Conservation (phyloP, 2,888 invertebrate species). For the Eugnorisma glareosa region DNA sequence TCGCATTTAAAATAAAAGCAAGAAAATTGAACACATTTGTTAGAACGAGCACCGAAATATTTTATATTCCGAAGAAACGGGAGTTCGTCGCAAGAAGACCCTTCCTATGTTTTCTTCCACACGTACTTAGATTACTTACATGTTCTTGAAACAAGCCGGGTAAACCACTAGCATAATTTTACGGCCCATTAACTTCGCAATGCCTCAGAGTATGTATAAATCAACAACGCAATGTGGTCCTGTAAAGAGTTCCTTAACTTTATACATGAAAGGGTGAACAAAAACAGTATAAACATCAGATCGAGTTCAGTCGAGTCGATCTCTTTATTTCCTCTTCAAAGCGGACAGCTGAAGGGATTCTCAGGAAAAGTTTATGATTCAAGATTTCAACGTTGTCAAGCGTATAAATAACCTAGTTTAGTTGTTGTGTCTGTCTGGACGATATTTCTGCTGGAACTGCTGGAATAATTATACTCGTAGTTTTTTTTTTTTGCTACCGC, state of each 20-base stretch:
- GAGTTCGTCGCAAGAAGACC: conserved; percentile 26
- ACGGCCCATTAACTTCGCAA: conserved; percentile 71
- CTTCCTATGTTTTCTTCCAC: conserved; percentile 41
- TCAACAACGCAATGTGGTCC: conserved; percentile 66
- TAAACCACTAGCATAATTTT: conserved; percentile 72
- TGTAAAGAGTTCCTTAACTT: conserved; percentile 56
- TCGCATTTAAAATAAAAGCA: conserved; percentile 40
- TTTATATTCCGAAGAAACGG: conserved; percentile 35
- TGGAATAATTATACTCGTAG: conserved; percentile 34
- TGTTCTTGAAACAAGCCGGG: conserved; percentile 65
- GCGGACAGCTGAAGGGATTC: conserved; percentile 67
- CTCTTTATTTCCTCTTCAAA: conserved; percentile 60
- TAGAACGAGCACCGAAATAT: conserved; percentile 34
- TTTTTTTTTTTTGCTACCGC: conserved; percentile 1
- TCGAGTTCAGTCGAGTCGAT: conserved; percentile 46
- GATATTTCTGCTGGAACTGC: conserved; percentile 15
- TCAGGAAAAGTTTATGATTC: conserved; percentile 66
- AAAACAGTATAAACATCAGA: conserved; percentile 60
- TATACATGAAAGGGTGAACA: conserved; percentile 33
- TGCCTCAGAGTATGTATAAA: conserved; percentile 72
- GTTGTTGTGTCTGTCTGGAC: conserved; percentile 37
- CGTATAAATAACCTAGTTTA: conserved; percentile 55
- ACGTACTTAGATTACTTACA: conserved; percentile 58
- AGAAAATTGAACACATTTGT: conserved; percentile 50
- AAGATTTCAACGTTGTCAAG: conserved; percentile 57